A percentile compares a stretch with the other conserved stretches of the same genome.
Evolutionary conservation across 2,113 vertebrate genomes (phyloP).

Genomic region (Megaceryle torquata): DNA sequence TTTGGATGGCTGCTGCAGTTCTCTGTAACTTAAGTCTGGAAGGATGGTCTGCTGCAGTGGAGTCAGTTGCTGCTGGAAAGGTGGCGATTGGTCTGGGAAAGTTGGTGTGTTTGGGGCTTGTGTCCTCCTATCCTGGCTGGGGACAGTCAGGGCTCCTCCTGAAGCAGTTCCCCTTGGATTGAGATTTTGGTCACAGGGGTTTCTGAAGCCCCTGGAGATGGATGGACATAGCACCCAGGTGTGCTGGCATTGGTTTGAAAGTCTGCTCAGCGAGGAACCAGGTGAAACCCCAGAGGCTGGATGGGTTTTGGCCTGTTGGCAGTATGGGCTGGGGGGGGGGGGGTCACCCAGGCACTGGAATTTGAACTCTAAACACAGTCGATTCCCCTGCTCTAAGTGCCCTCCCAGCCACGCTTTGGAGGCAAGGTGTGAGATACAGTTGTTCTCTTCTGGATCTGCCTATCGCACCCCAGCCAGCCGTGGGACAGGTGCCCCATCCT

Average conservation of each 20-base stretch:
- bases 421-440: not conserved
- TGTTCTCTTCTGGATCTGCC: not conserved
- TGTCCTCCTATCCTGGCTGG: not conserved
- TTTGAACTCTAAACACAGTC: not conserved
- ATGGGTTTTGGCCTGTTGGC: not conserved
- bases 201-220: not conserved
- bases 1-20: not conserved
- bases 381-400: accelerated
- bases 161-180: not conserved
- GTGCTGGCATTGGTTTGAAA: accelerated
- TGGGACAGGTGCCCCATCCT: accelerated
- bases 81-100: not conserved
- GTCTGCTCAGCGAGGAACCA: not conserved
- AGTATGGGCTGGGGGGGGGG: not conserved
- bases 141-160: not conserved
- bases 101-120: accelerated
- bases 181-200: not conserved
- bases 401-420: not conserved
- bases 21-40: not conserved
- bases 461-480: accelerated
- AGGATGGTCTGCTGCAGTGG: not conserved
- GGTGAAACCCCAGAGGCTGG: not conserved
- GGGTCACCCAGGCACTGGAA: not conserved
- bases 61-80: not conserved
- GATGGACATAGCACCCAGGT: not conserved